Conservation (phyloP, 2,797 vertebrate genomes). For the Anguilla megastoma region DNA sequence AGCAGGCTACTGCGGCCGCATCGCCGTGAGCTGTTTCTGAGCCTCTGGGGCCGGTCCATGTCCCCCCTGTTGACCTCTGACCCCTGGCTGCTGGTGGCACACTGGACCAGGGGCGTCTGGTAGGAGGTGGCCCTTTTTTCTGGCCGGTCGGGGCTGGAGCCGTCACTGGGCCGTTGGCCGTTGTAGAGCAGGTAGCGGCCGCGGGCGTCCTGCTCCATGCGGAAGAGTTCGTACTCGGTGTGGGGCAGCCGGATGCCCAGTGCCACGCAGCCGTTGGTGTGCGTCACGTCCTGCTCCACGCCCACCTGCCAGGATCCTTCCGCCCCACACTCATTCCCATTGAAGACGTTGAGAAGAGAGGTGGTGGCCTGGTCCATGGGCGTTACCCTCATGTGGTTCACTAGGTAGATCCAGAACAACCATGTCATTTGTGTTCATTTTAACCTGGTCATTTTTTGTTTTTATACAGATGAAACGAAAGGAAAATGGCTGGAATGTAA, state of each 20-base stretch:
- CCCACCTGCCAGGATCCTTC: conserved; percentile 94
- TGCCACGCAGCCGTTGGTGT: conserved; percentile 88
- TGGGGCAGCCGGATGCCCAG: conserved; percentile 95
- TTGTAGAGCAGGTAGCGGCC: conserved; percentile 91
- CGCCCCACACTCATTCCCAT: conserved; percentile 84
- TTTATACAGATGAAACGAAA: not conserved
- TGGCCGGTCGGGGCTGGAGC: conserved; percentile 88
- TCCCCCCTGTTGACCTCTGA: conserved; percentile 52
- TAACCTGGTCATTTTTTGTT: not conserved
- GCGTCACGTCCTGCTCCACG: conserved; percentile 91
- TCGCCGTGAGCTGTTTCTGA: conserved; percentile 38
- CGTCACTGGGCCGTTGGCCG: conserved; percentile 92
- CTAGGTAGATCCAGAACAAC: conserved; percentile 57
- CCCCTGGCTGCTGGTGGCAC: conserved; percentile 72
- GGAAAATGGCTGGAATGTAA: not conserved
- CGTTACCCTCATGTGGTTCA: conserved; percentile 94
- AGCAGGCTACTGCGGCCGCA: conserved; percentile 17
- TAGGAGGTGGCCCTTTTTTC: conserved; percentile 93
- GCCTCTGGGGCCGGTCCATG: conserved; percentile 53
- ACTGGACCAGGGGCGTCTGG: conserved; percentile 91
- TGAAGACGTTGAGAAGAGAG: conserved; percentile 92
- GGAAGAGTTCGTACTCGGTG: conserved; percentile 96
- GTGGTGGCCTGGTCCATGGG: conserved; percentile 93
- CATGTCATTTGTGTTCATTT: not conserved
- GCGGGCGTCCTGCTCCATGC: conserved; percentile 85